Evolutionary conservation across 2,113 vertebrate species (phyloP), one percentile per base, ranked within the genome.

Genomic region (Bungarus multicinctus): DNA sequence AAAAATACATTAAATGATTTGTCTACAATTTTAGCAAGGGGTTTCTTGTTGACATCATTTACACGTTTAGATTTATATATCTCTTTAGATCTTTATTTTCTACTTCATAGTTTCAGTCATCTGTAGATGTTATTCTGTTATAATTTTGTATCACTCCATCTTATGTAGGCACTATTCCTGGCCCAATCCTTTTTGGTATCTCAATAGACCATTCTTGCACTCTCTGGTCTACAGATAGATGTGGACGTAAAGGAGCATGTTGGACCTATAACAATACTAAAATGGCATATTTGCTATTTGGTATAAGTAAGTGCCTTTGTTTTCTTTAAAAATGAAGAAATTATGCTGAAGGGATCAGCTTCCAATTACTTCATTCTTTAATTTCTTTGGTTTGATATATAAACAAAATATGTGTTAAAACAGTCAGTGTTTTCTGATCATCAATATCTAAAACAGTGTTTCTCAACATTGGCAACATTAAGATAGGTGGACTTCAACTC

Each of bases 101-200:
- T 18, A 6, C 85, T 93, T 85, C 58, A 89, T 55, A 64, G 34
- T 18, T 69, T 53, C 54, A 92, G n/a, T 53, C 43, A 27, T 69
- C 50, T 12, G 5, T 90, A 14, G 4, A 92, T 94, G 69, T 34
- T 14, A 39, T 47, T 93, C 90, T 90, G 5, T 92, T 30, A 5
- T 91, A 64, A 39, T 12, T 94, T 14, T 81, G 30, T n/a, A 64
- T 74, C 47, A 58, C 20, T 89, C 2, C 54, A 57, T 93, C 43
- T 95, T 43, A 95, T 96, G 87, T 94, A 98, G 98, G 98, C 45
- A 97, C 98, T 91, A 97, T 98, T 94, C 98, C 98, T 92, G 98
- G 98, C 87, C 98, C 98, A n/a, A 97, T 98, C 96, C 92, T 98
- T 88, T 98, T 98, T 96, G 98, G 98, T 18, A 12, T 96, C 92